phyloP scores from a whole-genome alignment of 2,113 vertebrate species.

The Lophochroa leadbeateri region DNA sequence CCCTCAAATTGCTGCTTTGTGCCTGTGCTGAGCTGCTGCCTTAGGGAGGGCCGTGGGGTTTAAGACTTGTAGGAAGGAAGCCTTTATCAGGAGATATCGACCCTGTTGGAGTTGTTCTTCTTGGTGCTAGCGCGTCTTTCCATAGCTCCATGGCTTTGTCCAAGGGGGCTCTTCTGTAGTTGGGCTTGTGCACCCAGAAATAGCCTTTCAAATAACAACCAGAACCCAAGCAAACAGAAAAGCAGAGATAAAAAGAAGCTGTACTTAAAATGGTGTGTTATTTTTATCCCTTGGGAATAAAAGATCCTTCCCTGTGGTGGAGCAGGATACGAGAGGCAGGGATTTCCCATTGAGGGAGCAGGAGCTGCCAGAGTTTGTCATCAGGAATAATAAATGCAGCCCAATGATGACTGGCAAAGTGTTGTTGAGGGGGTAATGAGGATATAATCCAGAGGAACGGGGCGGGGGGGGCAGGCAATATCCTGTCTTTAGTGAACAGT shows the following conservation, averaged over 20 bases:
- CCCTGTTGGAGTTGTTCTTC: neutral
- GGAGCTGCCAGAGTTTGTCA: constrained; percentile 51
- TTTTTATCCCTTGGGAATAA: neutral
- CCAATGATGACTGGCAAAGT: constrained; percentile 60
- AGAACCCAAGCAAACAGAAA: neutral
- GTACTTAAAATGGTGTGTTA: neutral
- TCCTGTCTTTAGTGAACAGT: neutral
- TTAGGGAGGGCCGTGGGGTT: neutral
- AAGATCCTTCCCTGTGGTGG: neutral
- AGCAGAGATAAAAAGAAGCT: neutral
- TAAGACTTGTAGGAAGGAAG: neutral
- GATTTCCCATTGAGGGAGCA: constrained; percentile 14
- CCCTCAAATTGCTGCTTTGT: neutral
- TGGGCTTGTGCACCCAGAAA: neutral
- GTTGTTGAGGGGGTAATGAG: constrained; percentile 13
- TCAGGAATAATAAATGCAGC: constrained; percentile 49
- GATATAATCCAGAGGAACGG: constrained; percentile 29
- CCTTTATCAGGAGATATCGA: neutral
- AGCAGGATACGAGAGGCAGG: neutral
- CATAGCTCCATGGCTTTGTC: rapidly evolving
- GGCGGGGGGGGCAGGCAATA: neutral
- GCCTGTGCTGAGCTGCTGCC: neutral
- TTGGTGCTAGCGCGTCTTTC: neutral
- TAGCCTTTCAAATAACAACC: neutral
- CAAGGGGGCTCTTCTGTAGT: neutral